These are phyloP conservation scores for Frankliniella fusca DNA, from an alignment of 2,888 invertebrate genomes.

Conservation along the genomic window DNA sequence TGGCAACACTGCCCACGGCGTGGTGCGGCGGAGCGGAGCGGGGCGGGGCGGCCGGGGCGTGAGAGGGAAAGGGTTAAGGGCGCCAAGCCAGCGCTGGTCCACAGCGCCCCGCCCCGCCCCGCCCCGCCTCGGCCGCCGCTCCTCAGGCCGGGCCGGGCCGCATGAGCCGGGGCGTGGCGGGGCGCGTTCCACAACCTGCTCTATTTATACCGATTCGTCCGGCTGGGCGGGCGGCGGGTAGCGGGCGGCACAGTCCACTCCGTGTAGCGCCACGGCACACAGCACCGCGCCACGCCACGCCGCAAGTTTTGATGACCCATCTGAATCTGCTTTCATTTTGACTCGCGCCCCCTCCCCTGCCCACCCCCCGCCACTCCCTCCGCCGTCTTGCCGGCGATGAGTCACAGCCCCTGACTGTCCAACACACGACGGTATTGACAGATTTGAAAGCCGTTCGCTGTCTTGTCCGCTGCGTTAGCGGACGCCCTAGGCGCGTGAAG, in stretches of 20 bases:
- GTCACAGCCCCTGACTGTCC: background rate
- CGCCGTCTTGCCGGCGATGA: background rate
- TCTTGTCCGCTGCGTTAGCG: background rate
- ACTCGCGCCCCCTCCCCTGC: background rate
- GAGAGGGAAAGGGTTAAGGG: slow-evolving; percentile 28
- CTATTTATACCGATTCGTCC: background rate
- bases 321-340: background rate
- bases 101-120: background rate
- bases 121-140: background rate
- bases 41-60: background rate
- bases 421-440: background rate
- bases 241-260: background rate
- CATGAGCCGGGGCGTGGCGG: background rate
- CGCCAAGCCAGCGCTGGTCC: background rate
- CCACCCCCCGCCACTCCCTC: background rate
- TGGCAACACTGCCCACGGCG: background rate
- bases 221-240: background rate
- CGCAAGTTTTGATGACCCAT: background rate
- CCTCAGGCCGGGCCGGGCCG: background rate
- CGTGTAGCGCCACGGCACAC: background rate
- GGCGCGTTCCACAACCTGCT: slow-evolving; percentile 21
- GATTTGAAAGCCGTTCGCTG: no score
- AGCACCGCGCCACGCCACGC: background rate
- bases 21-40: background rate
- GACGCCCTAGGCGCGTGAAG: background rate